Evolutionary conservation across 2,888 invertebrate species (phyloP).

Genomic region (Magallana nippona): DNA sequence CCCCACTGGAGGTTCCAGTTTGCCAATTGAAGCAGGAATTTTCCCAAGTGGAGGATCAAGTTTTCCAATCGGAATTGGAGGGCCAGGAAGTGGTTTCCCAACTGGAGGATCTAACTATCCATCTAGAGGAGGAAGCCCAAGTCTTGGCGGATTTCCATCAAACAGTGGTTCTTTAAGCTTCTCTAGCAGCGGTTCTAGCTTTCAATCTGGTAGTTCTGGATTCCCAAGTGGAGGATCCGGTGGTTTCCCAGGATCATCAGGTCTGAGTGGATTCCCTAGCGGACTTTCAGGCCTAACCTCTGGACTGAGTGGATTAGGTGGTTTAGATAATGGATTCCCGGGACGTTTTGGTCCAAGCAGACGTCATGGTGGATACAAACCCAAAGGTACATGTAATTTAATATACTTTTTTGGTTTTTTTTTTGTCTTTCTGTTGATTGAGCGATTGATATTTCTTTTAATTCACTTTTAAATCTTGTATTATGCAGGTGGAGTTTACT

Average conservation of each 20-base stretch:
- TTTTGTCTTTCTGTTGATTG: too few species aligned
- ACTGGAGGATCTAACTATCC: background rate
- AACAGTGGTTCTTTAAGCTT: too few species aligned
- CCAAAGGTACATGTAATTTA: too few species aligned
- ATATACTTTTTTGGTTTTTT: too few species aligned
- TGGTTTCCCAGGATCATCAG: background rate
- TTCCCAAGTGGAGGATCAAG: background rate
- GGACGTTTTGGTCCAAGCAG: too few species aligned
- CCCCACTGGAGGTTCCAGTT: background rate
- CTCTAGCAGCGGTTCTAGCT: background rate
- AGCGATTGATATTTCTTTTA: too few species aligned
- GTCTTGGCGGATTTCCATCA: background rate
- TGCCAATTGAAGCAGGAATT: background rate
- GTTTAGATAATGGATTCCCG: too few species aligned
- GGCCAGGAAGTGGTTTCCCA: background rate
- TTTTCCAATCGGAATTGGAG: background rate
- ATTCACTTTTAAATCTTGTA: too few species aligned
- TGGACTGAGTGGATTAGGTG: too few species aligned
- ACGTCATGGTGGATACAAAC: too few species aligned
- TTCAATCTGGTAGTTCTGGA: background rate
- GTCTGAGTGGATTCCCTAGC: background rate
- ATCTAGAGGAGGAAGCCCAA: background rate
- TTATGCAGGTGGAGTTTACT: too few species aligned
- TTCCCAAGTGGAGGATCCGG: constrained; percentile 3
- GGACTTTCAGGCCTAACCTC: background rate